Evolutionary conservation across 2,888 invertebrate genomes (phyloP), one percentile per base, ranked within the genome.

Genomic region (Ectropis crepuscularia): DNA sequence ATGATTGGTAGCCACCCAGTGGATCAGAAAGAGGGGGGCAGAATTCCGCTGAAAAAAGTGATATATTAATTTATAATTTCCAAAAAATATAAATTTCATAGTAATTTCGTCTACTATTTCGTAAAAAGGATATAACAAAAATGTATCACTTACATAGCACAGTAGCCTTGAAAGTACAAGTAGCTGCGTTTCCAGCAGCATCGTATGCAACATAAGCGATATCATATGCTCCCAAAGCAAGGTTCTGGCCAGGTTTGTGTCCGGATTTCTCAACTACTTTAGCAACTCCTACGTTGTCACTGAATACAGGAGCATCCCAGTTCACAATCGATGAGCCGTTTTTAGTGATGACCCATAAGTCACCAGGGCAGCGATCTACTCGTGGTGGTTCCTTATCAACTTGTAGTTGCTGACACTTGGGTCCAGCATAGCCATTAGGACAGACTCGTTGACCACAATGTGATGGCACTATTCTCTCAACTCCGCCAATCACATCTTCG

Each of bases 181-280:
- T 96, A 5, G 98, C 99, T 53, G 97, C 96, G 80, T 99, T 99
- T 72, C 98, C 98, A 47, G 97, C 97, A 54, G 96, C 96, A 90
- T 99, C 99, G 68, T 96, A 96, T 28, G 98, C 99, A n/a, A 98
- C 96, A 78, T 98, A 98, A 39, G 97, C 97, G 68, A 99, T 96
- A 71, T 97, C 97, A 74, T 98, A 98, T n/a, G 96, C 95, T 74
- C 98, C 98, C 98, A 98, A 98, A 8, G 97, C 93, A 2, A 98
- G 92, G 0, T 97, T 97, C 79, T 98, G 97, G 36, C 98, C 98
- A 2, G 98, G 96, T 67, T 95, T 94, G 78, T 98, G 97, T 41
- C 97, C 97, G 79, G 96, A 97, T 76, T 96, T 96, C 79, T 98
- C 98, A 67, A 96, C 95, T 10, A 98, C 94, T 79, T 94, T 95